These are phyloP conservation scores for Phainopepla nitens DNA, from an alignment of 2,113 vertebrate genomes.

Conservation along the genomic window DNA sequence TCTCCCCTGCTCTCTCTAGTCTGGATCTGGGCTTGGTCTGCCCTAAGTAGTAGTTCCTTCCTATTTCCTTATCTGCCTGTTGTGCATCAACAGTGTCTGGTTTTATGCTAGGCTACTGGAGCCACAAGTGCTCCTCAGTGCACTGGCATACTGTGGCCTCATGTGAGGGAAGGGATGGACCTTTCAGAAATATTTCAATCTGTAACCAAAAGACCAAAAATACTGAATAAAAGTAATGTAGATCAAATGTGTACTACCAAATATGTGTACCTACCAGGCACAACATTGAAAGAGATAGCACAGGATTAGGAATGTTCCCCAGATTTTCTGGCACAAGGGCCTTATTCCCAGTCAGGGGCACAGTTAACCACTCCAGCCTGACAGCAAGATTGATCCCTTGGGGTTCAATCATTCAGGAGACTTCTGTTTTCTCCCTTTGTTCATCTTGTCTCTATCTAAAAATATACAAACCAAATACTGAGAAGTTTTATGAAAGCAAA, in stretches of 20 bases:
- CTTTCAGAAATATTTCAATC: background rate
- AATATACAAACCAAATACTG: background rate
- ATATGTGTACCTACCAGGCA: background rate
- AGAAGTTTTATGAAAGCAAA: background rate
- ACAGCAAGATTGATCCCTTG: fast-evolving
- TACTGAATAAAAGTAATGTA: background rate
- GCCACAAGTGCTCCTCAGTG: background rate
- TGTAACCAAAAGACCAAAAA: background rate
- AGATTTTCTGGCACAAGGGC: background rate
- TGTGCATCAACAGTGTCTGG: background rate
- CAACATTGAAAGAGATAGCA: background rate
- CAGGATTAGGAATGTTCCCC: background rate
- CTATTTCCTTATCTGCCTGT: background rate
- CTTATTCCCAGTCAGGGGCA: background rate
- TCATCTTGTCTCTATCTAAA: background rate
- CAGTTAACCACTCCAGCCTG: background rate
- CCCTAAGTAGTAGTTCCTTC: background rate
- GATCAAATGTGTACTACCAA: background rate
- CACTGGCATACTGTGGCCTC: no score
- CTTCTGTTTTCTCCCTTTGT: background rate
- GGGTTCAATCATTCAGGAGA: background rate
- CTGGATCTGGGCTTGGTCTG: background rate
- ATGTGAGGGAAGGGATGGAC: background rate
- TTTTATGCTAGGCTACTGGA: background rate
- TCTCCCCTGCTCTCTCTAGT: background rate